Percentiles rank a stretch among this genome's conserved stretches.
phyloP scores from a whole-genome alignment of 2,797 vertebrate species.

The Malacoctenus gilli region DNA sequence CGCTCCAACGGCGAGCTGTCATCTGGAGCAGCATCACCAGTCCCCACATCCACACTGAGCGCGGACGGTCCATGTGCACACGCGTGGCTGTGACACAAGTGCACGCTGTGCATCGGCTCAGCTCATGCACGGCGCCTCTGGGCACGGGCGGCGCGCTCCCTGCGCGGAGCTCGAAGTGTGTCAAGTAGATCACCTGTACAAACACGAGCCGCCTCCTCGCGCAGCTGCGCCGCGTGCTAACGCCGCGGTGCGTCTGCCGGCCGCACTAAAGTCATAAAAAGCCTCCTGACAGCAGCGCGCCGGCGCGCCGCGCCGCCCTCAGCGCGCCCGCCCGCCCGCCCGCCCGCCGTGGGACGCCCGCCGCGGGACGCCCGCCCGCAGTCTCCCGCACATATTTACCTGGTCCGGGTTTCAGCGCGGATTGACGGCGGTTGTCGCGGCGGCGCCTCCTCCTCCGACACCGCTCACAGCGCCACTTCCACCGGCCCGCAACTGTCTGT shows the following conservation, averaged over 20 bases:
- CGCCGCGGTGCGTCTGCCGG: conserved; percentile 1
- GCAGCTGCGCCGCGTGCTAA: conserved; percentile 11
- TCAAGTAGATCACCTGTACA: neutral
- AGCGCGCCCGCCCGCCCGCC: conserved; percentile 30
- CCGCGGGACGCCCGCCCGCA: conserved; percentile 36
- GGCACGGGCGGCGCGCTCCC: neutral
- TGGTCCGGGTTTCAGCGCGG: conserved; percentile 45
- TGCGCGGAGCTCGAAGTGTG: neutral
- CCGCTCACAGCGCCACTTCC: conserved; percentile 61
- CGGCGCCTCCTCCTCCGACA: conserved; percentile 54
- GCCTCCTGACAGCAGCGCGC: conserved; percentile 11
- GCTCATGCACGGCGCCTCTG: neutral
- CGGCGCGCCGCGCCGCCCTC: conserved; percentile 14
- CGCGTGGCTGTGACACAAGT: neutral
- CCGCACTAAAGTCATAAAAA: conserved; percentile 5
- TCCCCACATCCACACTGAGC: neutral
- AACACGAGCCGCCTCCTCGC: too few relatives aligned
- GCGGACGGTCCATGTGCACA: neutral
- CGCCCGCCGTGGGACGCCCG: conserved; percentile 37
- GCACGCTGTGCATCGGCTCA: conserved; percentile 22
- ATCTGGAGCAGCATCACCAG: too few relatives aligned
- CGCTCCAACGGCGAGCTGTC: too few relatives aligned
- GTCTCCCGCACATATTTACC: conserved; percentile 59
- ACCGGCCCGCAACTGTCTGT: conserved; percentile 68
- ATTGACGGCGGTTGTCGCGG: conserved; percentile 67